Conservation (phyloP, 92 coral and sea anemone genomes). For the Scolanthus callimorphus region DNA sequence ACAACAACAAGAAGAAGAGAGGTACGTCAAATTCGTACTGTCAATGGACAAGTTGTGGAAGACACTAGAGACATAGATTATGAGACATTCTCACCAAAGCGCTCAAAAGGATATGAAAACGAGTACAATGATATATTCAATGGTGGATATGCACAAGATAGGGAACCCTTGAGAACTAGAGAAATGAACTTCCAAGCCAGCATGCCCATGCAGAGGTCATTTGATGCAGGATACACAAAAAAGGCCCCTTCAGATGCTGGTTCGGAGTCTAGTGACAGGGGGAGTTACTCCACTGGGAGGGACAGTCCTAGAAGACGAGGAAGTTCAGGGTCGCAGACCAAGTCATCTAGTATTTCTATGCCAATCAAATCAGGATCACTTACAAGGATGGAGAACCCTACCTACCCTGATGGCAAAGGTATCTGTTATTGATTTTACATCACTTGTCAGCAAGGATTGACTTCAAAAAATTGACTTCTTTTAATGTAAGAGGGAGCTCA, state of each 20-base stretch:
- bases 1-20: slow-evolving; percentile 45
- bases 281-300: slow-evolving; percentile 25
- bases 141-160: slow-evolving; percentile 7
- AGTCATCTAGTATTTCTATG: slow-evolving; percentile 54
- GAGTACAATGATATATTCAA: neutral
- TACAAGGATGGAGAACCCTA: slow-evolving; percentile 25
- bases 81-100: neutral
- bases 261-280: slow-evolving; percentile 50
- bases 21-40: slow-evolving; percentile 52
- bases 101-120: slow-evolving; percentile 3
- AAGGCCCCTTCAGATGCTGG: slow-evolving; percentile 14
- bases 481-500: too few species aligned
- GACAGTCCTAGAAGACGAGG: slow-evolving; percentile 29
- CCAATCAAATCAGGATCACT: slow-evolving; percentile 47
- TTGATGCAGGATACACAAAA: neutral
- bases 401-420: too few species aligned
- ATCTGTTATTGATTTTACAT: too few species aligned
- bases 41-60: slow-evolving; percentile 39
- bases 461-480: too few species aligned
- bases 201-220: neutral
- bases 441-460: too few species aligned
- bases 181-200: slow-evolving; percentile 13
- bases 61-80: slow-evolving; percentile 21
- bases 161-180: slow-evolving; percentile 6
- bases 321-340: slow-evolving; percentile 45